Base-by-base conservation (phyloP, 1,140 invertebrate genomes). In the Anagrus nilaparvatae region DNA sequence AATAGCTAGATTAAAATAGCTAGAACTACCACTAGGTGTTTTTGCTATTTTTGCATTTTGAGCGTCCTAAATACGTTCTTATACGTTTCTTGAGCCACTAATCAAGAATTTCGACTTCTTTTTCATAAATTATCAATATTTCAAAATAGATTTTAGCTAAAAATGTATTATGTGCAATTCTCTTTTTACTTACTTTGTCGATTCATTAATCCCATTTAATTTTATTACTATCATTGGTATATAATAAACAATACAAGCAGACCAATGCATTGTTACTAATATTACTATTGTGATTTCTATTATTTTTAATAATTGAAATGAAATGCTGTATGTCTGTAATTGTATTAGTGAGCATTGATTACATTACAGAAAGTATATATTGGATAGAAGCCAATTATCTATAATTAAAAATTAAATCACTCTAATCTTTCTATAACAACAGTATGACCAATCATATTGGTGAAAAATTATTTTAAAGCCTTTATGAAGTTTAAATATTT, bases 201-300 rank as follows among this genome's bases (percentile, higher is more conserved):
- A n/a, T n/a, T n/a, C 40, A 49, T 16, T 25, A 27, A 43, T 35
- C 41, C 28, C n/a, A n/a, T n/a, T n/a, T 10, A 44, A 41, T 30
- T 49, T 33, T n/a, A 18, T 12, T n/a, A 49, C 36, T 6, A 45
- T 20, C 2, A 55, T 31, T 0, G 61, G 59, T 1, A 67, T 34
- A 33, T 59, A 66, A 35, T 60, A 63, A 8, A 61, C 51, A 1
- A 66, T 7, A 41, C 65, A 67, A 2, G 60, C 52, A 4, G 49
- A 50, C 65, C 63, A 67, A 10, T 67, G 61, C 5, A 64, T 16
- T 9, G 5, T 41, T 4, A 59, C 9, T 4, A 54, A 34, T 4
- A 58, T 24, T 8, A 63, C 49, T 2, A 52, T 40, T 3, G 17
- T 19, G 13, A 59, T 49, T 36, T 60, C 48, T 0, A 59, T 20